Evolutionary conservation across 64 coral and sea anemone genomes (phyloP), one percentile per base, ranked within the genome.

Genomic region (Pocillopora damicornis): DNA sequence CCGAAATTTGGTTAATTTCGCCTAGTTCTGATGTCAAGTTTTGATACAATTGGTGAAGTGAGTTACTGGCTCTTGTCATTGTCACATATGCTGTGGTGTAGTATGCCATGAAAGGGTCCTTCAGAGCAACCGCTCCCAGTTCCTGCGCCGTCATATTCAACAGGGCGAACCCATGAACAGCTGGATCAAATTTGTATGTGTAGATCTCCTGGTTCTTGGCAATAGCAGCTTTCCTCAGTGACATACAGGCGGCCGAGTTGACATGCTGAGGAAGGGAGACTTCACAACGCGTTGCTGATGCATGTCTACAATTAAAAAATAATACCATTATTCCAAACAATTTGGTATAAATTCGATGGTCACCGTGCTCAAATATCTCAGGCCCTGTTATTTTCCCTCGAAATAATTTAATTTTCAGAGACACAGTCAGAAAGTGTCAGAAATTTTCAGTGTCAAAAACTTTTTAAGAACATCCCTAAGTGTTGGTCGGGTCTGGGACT

Each of bases 21-120:
- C 30, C 59, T 26, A 15, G 23, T 1, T 34, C 78, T 8, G 0
- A 35, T 0, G 78, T 81, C 1, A 16, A 6, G 23, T 30, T 36
- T 6, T 9, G 34, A 26, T 81, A 81, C 58, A 15, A 0, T 8
- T 15, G 0, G 6, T 35, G 36, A 30, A 62, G 2, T 62, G 5
- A 1, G 4, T 16, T 25, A 25, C 12, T 81, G 0, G 13, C 10
- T 5, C 2, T 0, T 63, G n/a, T 2, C n/a, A 30, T 63, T 59
- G 30, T 13, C 4, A 35, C 9, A 30, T 61, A 81, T 0, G n/a
- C 60, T 30, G 13, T 34, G 15, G 23, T 62, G 25, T 63, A 81
- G 78, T 81, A 81, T 63, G 59, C 18, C n/a, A 15, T 36, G 60
- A 81, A 81, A 7, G 78, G 78, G 78, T 81, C 78, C 18, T 61